Conservation (phyloP, 2,113 vertebrate genomes). For the Larimichthys crocea region DNA sequence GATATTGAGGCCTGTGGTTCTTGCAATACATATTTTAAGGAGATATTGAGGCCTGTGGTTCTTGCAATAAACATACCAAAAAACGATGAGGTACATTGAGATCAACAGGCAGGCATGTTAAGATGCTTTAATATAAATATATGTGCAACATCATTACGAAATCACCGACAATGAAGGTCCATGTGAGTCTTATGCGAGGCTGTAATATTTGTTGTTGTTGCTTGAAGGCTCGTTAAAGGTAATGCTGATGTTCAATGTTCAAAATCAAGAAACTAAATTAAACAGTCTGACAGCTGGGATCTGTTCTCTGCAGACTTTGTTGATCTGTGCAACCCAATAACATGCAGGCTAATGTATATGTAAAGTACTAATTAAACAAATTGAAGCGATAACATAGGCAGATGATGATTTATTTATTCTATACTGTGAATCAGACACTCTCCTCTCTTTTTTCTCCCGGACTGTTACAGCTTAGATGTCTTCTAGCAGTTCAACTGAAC, state of each 20-base stretch:
- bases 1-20: not conserved
- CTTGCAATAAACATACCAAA: not conserved
- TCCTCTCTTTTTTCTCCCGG: slow-evolving; percentile 19
- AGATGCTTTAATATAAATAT: not conserved
- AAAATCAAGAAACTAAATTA: not conserved
- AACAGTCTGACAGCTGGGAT: not conserved
- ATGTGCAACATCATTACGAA: not conserved
- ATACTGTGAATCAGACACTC: too few relatives aligned
- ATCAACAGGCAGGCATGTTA: not conserved
- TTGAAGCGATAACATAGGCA: not conserved
- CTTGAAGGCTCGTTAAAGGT: not conserved
- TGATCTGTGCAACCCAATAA: not conserved
- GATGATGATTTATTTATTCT: not conserved
- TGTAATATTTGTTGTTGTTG: not conserved
- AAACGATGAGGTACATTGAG: not conserved
- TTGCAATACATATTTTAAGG: too few relatives aligned
- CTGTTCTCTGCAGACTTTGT: slow-evolving; percentile 3
- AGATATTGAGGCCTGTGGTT: not conserved
- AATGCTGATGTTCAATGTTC: not conserved
- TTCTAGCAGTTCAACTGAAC: slow-evolving; percentile 43
- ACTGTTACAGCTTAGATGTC: slow-evolving; percentile 21
- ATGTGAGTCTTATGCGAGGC: not conserved
- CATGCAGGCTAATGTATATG: not conserved
- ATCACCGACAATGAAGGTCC: not conserved
- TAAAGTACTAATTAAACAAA: not conserved